phyloP scores from a whole-genome alignment of 2,888 invertebrate genomes.

The Eristalinus sepulchralis region DNA sequence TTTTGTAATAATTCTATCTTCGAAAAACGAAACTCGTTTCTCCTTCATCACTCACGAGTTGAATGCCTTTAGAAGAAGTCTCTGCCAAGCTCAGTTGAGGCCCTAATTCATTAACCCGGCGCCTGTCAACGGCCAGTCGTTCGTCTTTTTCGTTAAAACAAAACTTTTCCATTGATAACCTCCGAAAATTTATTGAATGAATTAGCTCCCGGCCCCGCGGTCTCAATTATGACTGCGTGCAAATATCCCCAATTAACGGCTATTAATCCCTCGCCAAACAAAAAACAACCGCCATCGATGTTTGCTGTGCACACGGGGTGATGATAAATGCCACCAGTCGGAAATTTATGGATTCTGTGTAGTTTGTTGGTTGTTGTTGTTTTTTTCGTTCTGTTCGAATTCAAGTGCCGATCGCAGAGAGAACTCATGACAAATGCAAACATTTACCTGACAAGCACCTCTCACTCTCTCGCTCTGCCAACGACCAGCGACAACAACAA shows the following conservation, averaged over 20 bases:
- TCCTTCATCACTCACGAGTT: background rate
- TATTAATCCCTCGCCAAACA: background rate
- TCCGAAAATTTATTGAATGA: background rate
- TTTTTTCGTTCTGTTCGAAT: background rate
- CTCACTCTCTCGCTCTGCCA: background rate
- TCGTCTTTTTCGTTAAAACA: background rate
- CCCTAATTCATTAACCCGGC: background rate
- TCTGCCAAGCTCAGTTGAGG: background rate
- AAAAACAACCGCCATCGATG: background rate
- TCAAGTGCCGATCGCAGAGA: background rate
- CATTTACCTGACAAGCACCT: slow-evolving; percentile 37
- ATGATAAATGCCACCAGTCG: background rate
- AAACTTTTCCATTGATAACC: background rate
- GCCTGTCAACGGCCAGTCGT: background rate
- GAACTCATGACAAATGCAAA: slow-evolving; percentile 55
- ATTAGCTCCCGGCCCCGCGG: background rate
- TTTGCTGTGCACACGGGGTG: background rate
- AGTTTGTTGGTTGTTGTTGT: background rate
- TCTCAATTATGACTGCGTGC: background rate
- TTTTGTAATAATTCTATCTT: too few species aligned
- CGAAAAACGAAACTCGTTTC: too few species aligned
- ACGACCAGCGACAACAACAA: background rate
- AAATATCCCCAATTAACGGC: background rate
- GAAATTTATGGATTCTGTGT: background rate
- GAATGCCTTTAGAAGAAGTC: background rate